Evolutionary conservation across 2,888 invertebrate genomes (phyloP).

Genomic region (Ectemnius continuus): DNA sequence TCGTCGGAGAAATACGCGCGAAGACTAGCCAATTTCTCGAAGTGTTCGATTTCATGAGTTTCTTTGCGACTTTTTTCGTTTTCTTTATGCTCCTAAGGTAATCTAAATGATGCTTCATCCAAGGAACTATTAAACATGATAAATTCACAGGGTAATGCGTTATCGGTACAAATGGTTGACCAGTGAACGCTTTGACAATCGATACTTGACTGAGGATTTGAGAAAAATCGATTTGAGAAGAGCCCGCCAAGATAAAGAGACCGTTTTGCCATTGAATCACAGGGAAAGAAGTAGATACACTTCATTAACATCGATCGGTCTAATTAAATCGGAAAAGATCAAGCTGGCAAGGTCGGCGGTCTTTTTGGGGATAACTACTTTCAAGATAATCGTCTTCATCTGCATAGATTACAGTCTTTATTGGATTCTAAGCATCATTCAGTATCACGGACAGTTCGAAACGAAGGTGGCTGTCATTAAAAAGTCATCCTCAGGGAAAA

Average conservation of each 20-base stretch:
- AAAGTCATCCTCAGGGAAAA: no score
- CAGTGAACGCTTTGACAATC: constrained; percentile 85
- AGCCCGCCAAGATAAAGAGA: constrained; percentile 81
- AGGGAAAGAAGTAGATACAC: constrained; percentile 84
- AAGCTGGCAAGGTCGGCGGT: constrained; percentile 80
- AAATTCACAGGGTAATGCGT: constrained; percentile 81
- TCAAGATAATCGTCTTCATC: constrained; percentile 87
- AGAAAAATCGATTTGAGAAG: constrained; percentile 83
- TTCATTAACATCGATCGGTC: constrained; percentile 79
- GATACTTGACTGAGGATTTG: constrained; percentile 84
- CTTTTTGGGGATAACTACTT: constrained; percentile 83
- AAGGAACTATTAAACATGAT: no score
- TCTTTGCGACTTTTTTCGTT: constrained; percentile 82
- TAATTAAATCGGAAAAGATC: constrained; percentile 82
- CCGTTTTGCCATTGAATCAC: constrained; percentile 84
- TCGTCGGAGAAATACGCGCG: constrained; percentile 82
- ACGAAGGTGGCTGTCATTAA: constrained; percentile 73
- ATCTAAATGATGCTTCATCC: neutral
- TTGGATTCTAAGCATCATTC: constrained; percentile 84
- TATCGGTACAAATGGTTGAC: constrained; percentile 87
- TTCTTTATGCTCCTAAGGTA: constrained; percentile 83
- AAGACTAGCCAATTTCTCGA: constrained; percentile 81
- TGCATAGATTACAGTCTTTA: constrained; percentile 88
- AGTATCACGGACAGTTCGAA: constrained; percentile 78
- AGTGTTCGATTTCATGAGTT: constrained; percentile 83